A percentile compares a stretch with the other conserved stretches of the same genome.
These are phyloP conservation scores for Clarias pachynema DNA, from an alignment of 2,797 vertebrate species.

Conservation along the genomic window DNA sequence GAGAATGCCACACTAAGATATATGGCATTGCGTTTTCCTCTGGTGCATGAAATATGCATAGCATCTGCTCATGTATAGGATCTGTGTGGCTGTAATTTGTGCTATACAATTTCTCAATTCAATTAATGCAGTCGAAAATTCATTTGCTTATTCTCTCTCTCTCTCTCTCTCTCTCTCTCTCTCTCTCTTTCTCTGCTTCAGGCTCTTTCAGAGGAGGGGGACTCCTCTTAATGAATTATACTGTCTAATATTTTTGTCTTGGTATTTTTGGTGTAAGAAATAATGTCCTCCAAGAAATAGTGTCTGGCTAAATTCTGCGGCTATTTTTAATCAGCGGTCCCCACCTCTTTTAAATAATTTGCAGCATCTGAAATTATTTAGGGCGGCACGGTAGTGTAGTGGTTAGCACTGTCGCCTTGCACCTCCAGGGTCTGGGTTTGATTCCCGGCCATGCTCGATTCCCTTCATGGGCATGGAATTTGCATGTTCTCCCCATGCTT, in stretches of 20 bases:
- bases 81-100: conserved; percentile 44
- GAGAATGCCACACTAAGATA: conserved; percentile 26
- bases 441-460: too few relatives aligned
- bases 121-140: conserved; percentile 59
- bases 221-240: conserved; percentile 62
- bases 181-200: conserved; percentile 47
- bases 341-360: conserved; percentile 66
- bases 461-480: too few relatives aligned
- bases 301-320: conserved; percentile 61
- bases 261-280: conserved; percentile 69
- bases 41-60: conserved; percentile 21
- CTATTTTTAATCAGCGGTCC: conserved; percentile 72
- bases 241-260: conserved; percentile 59
- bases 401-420: too few relatives aligned
- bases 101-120: conserved; percentile 44
- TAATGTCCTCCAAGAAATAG: conserved; percentile 62
- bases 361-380: conserved; percentile 73
- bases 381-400: too few relatives aligned
- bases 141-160: conserved; percentile 46
- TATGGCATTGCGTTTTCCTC: conserved; percentile 26
- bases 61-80: conserved; percentile 31
- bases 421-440: too few relatives aligned
- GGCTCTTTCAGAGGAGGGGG: conserved; percentile 52
- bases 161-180: conserved; percentile 54
- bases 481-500: too few relatives aligned